These are phyloP conservation scores for Nasonia oneida DNA, from an alignment of 2,888 invertebrate genomes.

Conservation along the genomic window DNA sequence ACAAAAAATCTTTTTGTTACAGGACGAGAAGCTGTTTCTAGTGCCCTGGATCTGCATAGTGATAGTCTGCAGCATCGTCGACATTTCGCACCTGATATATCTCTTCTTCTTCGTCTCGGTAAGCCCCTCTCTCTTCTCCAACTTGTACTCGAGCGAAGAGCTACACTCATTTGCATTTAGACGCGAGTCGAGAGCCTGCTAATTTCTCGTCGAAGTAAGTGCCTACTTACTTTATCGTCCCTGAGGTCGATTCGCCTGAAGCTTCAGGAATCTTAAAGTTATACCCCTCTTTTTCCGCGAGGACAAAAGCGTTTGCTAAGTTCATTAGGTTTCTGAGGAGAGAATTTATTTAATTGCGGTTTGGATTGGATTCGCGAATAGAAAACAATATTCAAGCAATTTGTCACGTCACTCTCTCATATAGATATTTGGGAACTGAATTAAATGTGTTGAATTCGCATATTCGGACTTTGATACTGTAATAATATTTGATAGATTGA, in stretches of 20 bases:
- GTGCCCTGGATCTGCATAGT: slow-evolving; percentile 88
- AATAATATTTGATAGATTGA: not conserved
- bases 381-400: not conserved
- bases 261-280: not conserved
- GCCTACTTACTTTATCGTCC: not conserved
- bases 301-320: not conserved
- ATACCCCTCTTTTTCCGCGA: not conserved
- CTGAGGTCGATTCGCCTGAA: not conserved
- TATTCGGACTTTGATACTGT: not conserved
- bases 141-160: not conserved
- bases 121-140: slow-evolving; percentile 73
- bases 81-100: slow-evolving; percentile 85
- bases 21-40: slow-evolving; percentile 86
- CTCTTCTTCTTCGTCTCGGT: slow-evolving; percentile 85
- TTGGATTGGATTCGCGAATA: not conserved
- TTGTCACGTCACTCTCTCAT: no score
- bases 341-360: not conserved
- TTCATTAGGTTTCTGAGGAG: not conserved
- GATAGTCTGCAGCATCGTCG: slow-evolving; percentile 84
- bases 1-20: slow-evolving; percentile 66
- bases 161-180: slow-evolving; percentile 34
- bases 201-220: slow-evolving; percentile 14
- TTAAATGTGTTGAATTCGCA: not conserved
- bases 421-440: no score
- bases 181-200: not conserved